Base-by-base conservation (phyloP, 2,797 vertebrate species). In the Manis pentadactyla region DNA sequence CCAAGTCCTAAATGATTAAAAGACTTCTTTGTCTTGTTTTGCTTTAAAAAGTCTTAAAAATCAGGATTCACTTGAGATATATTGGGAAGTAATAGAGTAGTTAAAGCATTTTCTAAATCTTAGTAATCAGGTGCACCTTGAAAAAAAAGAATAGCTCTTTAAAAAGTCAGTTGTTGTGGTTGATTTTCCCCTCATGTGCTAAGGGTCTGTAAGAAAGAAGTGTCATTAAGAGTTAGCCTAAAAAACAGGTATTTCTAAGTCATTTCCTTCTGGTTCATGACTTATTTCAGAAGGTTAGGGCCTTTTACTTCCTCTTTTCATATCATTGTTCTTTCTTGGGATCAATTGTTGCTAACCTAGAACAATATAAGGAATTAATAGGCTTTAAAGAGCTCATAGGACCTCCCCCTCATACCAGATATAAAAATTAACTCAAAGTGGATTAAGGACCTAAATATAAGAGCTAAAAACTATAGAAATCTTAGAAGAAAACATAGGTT, bases 371-470 rank as follows among this genome's bases (percentile, higher is more conserved):
- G 51, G 21, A 81, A 90, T 68, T 69, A 87, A n/a, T 84, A 66
- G 39, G 49, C 46, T 96, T 81, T 85, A 59, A 86, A 95, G 34
- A 73, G 81, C 10, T 95, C 46, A 13, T 55, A 25, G 25, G 13
- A 79, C 27, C 29, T 90, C 81, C 37, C 42, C 10, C 53, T 77
- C 27, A 66, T 19, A 92, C 10, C 9, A 4, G 37, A 71, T 51
- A 42, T 46, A 53, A 74, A 92, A 92, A 92, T 92, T 90, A 92
- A 87, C 46, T 94, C 25, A 93, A 73, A 73, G 29, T 75, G 34
- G 19, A 79, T 74, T 57, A 53, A 89, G 89, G 49, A n/a, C 51
- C 64, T 83, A 85, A 89, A 46, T 88, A n/a, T 59, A 49, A 83
- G 34, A 64, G 34, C n/a, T 82, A 57, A 77, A 77, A 42, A 75